phyloP scores from a whole-genome alignment of 2,113 vertebrate genomes.

The Dermatemys mawii region DNA sequence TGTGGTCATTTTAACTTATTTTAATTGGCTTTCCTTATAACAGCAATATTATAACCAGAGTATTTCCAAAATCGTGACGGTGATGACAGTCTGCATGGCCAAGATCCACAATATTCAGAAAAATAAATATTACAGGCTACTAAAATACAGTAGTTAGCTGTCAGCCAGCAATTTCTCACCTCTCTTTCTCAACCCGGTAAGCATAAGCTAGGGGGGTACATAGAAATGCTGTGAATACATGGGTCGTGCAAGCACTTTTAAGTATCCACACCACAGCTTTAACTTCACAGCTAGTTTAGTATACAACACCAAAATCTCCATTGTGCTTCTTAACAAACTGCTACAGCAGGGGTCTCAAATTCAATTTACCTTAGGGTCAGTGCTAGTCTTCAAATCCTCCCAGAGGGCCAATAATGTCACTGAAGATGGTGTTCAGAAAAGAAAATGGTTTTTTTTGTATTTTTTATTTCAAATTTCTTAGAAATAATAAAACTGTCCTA shows the following conservation, averaged over 20 bases:
- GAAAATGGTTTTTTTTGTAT: too few relatives aligned
- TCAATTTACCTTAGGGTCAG: too few relatives aligned
- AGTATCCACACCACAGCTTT: not conserved
- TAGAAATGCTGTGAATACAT: not conserved
- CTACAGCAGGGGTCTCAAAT: not conserved
- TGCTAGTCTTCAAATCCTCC: too few relatives aligned
- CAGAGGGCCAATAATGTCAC: too few relatives aligned
- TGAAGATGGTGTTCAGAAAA: too few relatives aligned
- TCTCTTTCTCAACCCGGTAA: not conserved
- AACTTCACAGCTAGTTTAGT: not conserved
- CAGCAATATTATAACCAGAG: not conserved
- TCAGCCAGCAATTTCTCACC: conserved; percentile 4
- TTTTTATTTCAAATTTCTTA: too few relatives aligned
- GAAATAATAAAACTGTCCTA: too few relatives aligned
- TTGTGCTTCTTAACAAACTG: not conserved
- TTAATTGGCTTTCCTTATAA: not conserved
- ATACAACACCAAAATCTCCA: not conserved
- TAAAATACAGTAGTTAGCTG: conserved; percentile 16
- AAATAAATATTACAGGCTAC: not conserved
- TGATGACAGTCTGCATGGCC: not conserved
- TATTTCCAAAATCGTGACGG: conserved; percentile 14
- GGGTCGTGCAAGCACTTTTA: not conserved
- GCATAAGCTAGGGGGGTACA: not conserved
- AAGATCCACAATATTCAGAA: conserved; percentile 15
- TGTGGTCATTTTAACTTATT: not conserved